phyloP scores from a whole-genome alignment of 2,888 invertebrate species.

The Euclidia mi region DNA sequence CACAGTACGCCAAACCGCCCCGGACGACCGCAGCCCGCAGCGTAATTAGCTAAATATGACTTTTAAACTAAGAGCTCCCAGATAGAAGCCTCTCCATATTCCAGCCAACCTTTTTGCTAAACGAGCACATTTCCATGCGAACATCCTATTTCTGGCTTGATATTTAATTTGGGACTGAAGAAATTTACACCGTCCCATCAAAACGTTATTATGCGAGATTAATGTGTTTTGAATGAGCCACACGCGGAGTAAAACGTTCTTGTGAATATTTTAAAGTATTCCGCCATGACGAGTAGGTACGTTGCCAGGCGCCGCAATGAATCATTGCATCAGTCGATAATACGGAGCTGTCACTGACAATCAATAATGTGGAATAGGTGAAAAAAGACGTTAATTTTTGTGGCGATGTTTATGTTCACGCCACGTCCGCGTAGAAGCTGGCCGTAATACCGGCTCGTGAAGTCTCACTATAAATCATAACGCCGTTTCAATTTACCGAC shows the following conservation, averaged over 20 bases:
- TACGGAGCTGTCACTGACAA: constrained; percentile 6
- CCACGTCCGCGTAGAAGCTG: constrained; percentile 82
- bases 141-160: constrained; percentile 59
- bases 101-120: constrained; percentile 71
- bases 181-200: constrained; percentile 70
- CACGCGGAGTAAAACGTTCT: constrained; percentile 28
- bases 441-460: constrained; percentile 81
- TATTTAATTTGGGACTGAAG: constrained; percentile 69
- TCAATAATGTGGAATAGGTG: constrained; percentile 24
- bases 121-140: constrained; percentile 71
- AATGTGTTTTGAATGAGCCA: constrained; percentile 60
- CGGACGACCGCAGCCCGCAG: constrained; percentile 70
- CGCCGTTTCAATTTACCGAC: constrained; percentile 86
- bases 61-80: constrained; percentile 81
- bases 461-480: constrained; percentile 86
- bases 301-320: too few relatives aligned
- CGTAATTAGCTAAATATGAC: constrained; percentile 87
- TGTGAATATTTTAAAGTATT: constrained; percentile 59
- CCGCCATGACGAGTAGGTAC: constrained; percentile 35
- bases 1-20: constrained; percentile 65
- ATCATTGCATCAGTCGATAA: neutral
- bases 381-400: constrained; percentile 52
- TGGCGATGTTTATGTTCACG: constrained; percentile 71
- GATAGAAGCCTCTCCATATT: constrained; percentile 72
- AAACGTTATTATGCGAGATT: constrained; percentile 69